These are phyloP conservation scores for Petromus typicus DNA, from an alignment of 2,113 vertebrate genomes.

Conservation along the genomic window DNA sequence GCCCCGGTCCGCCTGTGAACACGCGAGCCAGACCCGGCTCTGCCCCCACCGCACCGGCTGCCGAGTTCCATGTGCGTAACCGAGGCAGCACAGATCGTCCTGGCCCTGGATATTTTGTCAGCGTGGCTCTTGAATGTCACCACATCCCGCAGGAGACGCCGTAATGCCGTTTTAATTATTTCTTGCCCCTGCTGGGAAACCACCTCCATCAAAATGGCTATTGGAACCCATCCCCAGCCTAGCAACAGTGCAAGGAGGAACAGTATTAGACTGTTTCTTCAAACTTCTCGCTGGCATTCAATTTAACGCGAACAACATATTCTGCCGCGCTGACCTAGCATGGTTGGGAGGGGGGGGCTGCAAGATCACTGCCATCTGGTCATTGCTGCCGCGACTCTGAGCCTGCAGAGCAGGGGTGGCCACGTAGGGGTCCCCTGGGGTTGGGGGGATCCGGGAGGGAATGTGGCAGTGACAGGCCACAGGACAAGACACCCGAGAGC, in stretches of 20 bases:
- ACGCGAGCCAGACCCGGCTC: rapidly evolving
- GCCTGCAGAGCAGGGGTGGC: no score
- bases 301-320: rapidly evolving
- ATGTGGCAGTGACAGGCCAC: rapidly evolving
- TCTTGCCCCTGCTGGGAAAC: constrained; percentile 57
- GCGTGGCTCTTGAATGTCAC: not conserved
- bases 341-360: rapidly evolving
- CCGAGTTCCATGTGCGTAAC: rapidly evolving
- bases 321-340: not conserved
- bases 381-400: rapidly evolving
- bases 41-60: rapidly evolving
- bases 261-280: not conserved
- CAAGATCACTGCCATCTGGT: rapidly evolving
- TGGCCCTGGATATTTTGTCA: not conserved
- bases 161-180: constrained; percentile 62
- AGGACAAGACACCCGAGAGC: rapidly evolving
- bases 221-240: not conserved
- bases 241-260: not conserved
- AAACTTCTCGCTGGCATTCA: rapidly evolving
- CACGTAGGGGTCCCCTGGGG: rapidly evolving
- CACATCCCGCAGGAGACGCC: not conserved
- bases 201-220: not conserved
- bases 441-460: rapidly evolving
- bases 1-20: rapidly evolving
- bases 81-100: not conserved